Evolutionary conservation across 2,888 invertebrate species (phyloP).

Genomic region (Cylloceria caligata): DNA sequence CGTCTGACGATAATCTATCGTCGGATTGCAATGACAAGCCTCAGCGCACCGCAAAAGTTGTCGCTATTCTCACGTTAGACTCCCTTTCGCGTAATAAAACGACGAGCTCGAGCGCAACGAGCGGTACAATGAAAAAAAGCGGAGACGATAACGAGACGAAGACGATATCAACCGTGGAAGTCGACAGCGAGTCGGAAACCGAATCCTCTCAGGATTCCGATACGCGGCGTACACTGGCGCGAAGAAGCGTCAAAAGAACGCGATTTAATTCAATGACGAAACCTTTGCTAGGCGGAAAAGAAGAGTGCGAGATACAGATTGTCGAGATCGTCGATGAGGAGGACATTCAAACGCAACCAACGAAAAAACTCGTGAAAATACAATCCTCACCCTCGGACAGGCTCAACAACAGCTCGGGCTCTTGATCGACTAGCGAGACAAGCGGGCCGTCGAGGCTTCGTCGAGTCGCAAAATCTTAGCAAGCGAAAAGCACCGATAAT

Average conservation of each 20-base stretch:
- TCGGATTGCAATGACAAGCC: constrained; percentile 75
- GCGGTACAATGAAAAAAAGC: constrained; percentile 47
- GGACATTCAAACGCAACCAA: constrained; percentile 72
- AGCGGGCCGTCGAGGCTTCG: constrained; percentile 47
- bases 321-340: constrained; percentile 71
- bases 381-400: constrained; percentile 72
- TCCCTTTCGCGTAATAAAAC: constrained; percentile 70
- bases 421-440: constrained; percentile 65
- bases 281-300: constrained; percentile 59
- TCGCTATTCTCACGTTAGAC: constrained; percentile 80
- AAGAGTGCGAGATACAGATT: constrained; percentile 67
- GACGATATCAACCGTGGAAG: constrained; percentile 67
- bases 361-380: constrained; percentile 68
- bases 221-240: constrained; percentile 1
- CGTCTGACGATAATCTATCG: constrained; percentile 31
- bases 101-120: constrained; percentile 17
- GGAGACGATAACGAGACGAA: constrained; percentile 38
- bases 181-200: constrained; percentile 76
- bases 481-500: background rate
- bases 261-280: constrained; percentile 66
- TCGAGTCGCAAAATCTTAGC: constrained; percentile 52
- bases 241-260: constrained; percentile 66
- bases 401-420: constrained; percentile 70
- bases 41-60: constrained; percentile 82
- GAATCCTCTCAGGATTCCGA: constrained; percentile 53